These are phyloP conservation scores for Thecophora atra DNA, from an alignment of 2,888 invertebrate species.

Conservation along the genomic window DNA sequence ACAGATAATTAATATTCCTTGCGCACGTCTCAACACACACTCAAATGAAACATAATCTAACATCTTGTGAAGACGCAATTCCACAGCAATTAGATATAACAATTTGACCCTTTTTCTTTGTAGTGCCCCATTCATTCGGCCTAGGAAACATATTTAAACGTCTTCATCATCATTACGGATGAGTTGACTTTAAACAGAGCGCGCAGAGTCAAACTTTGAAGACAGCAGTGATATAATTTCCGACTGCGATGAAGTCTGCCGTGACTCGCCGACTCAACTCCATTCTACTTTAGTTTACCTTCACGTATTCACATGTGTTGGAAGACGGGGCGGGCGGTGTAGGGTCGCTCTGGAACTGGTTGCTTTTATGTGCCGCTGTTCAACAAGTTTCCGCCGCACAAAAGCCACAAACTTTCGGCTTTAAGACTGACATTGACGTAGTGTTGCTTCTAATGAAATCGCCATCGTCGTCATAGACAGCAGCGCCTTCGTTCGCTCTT, in stretches of 20 bases:
- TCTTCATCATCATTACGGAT: slow-evolving; percentile 1
- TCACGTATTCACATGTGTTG: neutral
- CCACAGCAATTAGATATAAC: neutral
- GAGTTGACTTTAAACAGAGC: neutral
- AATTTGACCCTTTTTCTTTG: neutral
- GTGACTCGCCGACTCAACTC: no score
- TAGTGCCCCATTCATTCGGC: neutral
- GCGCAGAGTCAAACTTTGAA: neutral
- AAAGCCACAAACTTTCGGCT: slow-evolving; percentile 43
- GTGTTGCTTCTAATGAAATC: slow-evolving; percentile 63
- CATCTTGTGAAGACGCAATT: neutral
- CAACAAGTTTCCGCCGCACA: slow-evolving; percentile 34
- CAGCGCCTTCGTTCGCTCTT: slow-evolving; percentile 1
- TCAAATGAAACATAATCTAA: no score
- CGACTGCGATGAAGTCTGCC: neutral
- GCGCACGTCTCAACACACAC: neutral
- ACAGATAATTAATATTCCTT: slow-evolving; percentile 1
- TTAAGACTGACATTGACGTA: slow-evolving; percentile 58
- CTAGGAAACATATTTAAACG: neutral
- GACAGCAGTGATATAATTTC: neutral
- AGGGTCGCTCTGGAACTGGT: neutral
- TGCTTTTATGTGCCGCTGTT: slow-evolving; percentile 11
- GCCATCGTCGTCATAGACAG: slow-evolving; percentile 34
- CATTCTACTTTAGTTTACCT: neutral
- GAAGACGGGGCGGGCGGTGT: neutral